Percentiles rank a stretch among this genome's conserved stretches.
Evolutionary conservation across 2,888 invertebrate species (phyloP).

Genomic region (Phlogophora meticulosa): DNA sequence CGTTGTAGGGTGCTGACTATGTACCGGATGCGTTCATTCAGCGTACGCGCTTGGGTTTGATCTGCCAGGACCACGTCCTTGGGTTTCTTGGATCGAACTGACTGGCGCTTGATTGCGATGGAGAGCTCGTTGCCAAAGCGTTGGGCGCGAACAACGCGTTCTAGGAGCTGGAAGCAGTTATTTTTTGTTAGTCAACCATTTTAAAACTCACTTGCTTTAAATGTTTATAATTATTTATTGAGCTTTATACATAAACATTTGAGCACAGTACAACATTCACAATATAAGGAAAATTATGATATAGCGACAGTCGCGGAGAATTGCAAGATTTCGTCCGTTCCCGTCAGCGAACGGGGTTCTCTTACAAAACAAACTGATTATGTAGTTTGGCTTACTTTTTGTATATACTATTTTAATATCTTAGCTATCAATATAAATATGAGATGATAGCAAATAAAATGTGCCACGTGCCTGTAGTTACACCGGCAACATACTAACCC

Average conservation of each 20-base stretch:
- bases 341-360: no score
- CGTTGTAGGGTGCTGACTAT: slow-evolving; percentile 90
- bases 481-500: slow-evolving; percentile 72
- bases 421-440: no score
- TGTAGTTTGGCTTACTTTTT: no score
- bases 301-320: no score
- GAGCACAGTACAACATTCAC: no score
- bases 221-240: no score
- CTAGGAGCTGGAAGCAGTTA: slow-evolving; percentile 81
- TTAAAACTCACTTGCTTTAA: no score
- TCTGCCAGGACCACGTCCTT: slow-evolving; percentile 90
- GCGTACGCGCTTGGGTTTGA: slow-evolving; percentile 90
- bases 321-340: no score
- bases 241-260: no score
- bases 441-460: background rate
- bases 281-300: no score
- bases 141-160: slow-evolving; percentile 93
- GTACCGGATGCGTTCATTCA: slow-evolving; percentile 91
- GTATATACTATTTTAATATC: no score
- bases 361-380: no score
- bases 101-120: slow-evolving; percentile 86
- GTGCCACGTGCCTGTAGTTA: background rate
- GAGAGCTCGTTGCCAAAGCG: slow-evolving; percentile 92
- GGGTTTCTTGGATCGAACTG: slow-evolving; percentile 80
- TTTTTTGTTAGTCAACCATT: background rate